A percentile compares a stretch with the other conserved stretches of the same genome.
These are phyloP conservation scores for Dascillus cervinus DNA, from an alignment of 2,888 invertebrate species.

Conservation along the genomic window DNA sequence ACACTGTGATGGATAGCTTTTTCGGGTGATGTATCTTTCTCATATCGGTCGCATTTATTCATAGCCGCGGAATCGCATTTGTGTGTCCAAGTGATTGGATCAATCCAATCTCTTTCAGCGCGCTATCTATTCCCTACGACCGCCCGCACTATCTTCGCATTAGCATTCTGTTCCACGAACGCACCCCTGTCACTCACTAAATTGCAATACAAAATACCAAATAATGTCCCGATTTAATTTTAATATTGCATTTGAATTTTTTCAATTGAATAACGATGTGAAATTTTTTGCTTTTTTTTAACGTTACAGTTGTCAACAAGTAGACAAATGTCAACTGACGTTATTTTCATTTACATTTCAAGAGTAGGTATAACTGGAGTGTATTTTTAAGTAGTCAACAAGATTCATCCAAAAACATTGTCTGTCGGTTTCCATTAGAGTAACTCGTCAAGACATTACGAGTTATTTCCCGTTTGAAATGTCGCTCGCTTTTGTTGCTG, in stretches of 20 bases:
- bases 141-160: slow-evolving; percentile 24
- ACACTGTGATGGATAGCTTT: slow-evolving; percentile 25
- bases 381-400: slow-evolving; percentile 8
- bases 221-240: too few relatives aligned
- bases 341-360: too few relatives aligned
- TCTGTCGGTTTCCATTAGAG: slow-evolving; percentile 25
- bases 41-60: slow-evolving; percentile 33
- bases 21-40: slow-evolving; percentile 29
- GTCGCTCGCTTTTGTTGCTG: slow-evolving; percentile 22
- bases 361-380: too few relatives aligned
- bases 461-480: slow-evolving; percentile 23
- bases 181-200: slow-evolving; percentile 21
- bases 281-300: too few relatives aligned
- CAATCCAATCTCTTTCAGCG: slow-evolving; percentile 31
- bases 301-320: too few relatives aligned
- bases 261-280: too few relatives aligned
- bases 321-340: too few relatives aligned
- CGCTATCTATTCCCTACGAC: slow-evolving; percentile 22
- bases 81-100: slow-evolving; percentile 34
- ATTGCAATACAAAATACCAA: slow-evolving; percentile 23
- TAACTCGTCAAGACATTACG: slow-evolving; percentile 22
- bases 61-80: slow-evolving; percentile 30
- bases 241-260: too few relatives aligned
- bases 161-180: slow-evolving; percentile 24
- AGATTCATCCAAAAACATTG: slow-evolving; percentile 11